Evolutionary conservation across 2,797 vertebrate genomes (phyloP), one percentile per base, ranked within the genome.

Genomic region (Apodemus agrarius): DNA sequence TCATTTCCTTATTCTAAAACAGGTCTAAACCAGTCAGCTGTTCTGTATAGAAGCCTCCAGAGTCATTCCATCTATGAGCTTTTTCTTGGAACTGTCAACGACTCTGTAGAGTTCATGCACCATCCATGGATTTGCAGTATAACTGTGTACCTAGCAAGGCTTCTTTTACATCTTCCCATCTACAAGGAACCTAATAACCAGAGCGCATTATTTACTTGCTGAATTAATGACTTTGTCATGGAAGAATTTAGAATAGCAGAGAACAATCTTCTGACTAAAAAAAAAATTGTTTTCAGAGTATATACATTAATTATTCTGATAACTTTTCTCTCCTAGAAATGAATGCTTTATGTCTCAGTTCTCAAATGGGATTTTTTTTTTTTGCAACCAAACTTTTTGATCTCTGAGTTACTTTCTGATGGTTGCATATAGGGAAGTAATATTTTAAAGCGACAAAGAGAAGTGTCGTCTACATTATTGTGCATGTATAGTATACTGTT

Each of bases 371-470:
- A 90, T 34, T 34, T 67, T 82, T 34, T 34, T 67, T 82, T 95
- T 93, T 76, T 86, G 43, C 67, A 93, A 16, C 17, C 78, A n/a
- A 96, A 86, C 49, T 93, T 29, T 90, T 74, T 90, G 93, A 81
- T 13, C 65, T 93, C 78, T 96, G 81, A 79, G 34, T 92, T 92
- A 83, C n/a, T 95, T 94, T 94, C 57, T 96, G 88, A 92, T 2
- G 63, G 34, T 52, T 95, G 78, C 2, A 69, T 37, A 75, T n/a
- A 89, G 88, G 46, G 72, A 19, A 83, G 11, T 63, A 81, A 34
- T 19, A 46, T 83, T 91, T 93, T 88, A 74, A 84, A 85, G 96
- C 61, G 46, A 67, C 9, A 74, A 96, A 65, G 75, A 72, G 16
- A 61, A n/a, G 13, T 57, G 19, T 75, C 37, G 17, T 88, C 19